Base-by-base conservation (phyloP, 2,888 invertebrate species). In the Lamellibrachia satsuma region DNA sequence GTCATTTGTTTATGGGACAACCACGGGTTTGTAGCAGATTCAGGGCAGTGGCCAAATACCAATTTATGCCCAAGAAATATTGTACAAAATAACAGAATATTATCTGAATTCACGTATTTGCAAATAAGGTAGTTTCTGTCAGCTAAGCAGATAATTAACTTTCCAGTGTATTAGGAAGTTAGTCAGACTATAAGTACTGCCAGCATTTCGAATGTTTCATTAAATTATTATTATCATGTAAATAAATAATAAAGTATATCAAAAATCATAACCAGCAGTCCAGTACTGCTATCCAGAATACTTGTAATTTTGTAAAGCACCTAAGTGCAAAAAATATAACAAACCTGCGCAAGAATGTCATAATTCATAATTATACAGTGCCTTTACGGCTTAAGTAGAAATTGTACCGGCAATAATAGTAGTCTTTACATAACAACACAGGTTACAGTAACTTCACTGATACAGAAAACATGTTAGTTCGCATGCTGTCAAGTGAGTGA, bases 401-500 rank as follows among this genome's bases (percentile, higher is more conserved):
- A 6, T 75, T 15, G 75, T 75, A 75, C 75, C 22, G 75, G 75
- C 75, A 75, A 22, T 75, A 75, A 75, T 15, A 22, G 75, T 75
- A 75, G 75, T 11, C 22, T 22, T 22, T 75, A 75, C 6, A n/a
- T 75, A 75, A 75, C 22, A 15, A 75, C 75, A 75, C 75, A 75
- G 75, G 75, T 75, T 75, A 75, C 75, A 75, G 75, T 75, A 75
- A 75, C 75, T 75, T 15, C 15, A 75, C 6, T 75, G 75, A 75
- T 75, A 75, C 75, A 22, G 22, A 75, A 75, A 75, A 75, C 75
- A 75, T 11, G 75, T 75, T 75, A 75, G 75, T 75, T 75, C 22
- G 75, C 75, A 75, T 75, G 75, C 75, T 75, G 22, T 75, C 75
- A 75, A 75, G 75, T 75, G 75, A 75, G 75, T 75, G 75, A 75